Conservation (phyloP, 2,113 vertebrate species). For the Lutjanus erythropterus region DNA sequence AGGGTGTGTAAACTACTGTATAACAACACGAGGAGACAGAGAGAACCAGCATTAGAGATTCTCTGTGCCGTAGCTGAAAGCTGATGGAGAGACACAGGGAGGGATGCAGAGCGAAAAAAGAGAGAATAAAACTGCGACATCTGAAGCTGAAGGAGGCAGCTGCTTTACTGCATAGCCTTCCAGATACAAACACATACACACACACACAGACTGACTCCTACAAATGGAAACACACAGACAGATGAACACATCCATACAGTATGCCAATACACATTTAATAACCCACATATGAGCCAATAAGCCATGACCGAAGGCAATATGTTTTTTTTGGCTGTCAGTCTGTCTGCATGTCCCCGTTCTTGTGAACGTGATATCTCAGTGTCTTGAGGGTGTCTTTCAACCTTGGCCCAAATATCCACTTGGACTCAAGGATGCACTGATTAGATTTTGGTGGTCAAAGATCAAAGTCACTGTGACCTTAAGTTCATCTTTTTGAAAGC, state of each 20-base stretch:
- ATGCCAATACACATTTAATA: not conserved
- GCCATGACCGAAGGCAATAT: no score
- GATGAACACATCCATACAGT: not conserved
- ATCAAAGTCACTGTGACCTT: no score
- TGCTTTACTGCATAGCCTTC: not conserved
- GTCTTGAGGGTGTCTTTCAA: no score
- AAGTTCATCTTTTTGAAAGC: no score
- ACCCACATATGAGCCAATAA: no score
- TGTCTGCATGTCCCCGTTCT: no score
- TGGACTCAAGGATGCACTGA: no score
- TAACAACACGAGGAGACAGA: not conserved
- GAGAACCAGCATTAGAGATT: not conserved
- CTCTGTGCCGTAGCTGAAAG: not conserved
- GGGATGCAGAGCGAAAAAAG: no score
- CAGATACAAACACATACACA: constrained; percentile 2
- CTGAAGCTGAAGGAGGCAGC: not conserved
- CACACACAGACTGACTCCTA: not conserved
- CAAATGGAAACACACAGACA: constrained; percentile 7
- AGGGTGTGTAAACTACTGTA: not conserved
- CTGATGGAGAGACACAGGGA: not conserved
- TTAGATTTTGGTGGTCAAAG: no score
- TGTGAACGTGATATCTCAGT: no score
- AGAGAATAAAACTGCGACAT: not conserved
- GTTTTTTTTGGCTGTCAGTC: no score
- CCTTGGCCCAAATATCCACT: no score